Evolutionary conservation across 2,888 invertebrate species (phyloP), one percentile per base, ranked within the genome.

Genomic region (Platycheirus albimanus): DNA sequence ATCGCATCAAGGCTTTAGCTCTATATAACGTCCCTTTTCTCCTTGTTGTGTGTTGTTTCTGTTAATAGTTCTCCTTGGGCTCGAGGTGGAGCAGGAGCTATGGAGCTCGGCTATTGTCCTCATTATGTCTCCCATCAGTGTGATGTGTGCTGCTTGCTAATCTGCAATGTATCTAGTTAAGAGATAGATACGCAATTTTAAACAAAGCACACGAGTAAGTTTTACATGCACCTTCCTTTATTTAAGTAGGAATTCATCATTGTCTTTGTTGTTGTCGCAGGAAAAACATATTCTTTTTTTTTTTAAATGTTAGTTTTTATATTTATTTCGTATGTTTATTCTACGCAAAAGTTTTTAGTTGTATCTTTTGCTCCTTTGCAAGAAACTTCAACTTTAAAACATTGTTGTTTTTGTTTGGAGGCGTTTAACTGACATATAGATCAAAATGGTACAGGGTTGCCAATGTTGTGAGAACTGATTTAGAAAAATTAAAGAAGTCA

Each of bases 81-180:
- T 71, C 47, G 66, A n/a, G n/a, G n/a, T n/a, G n/a, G n/a, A n/a
- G n/a, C n/a, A n/a, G n/a, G n/a, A n/a, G n/a, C n/a, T n/a, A n/a
- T n/a, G n/a, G n/a, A 64, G 66, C 71, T 54, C 56, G 76, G 81
- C 81, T 76, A 76, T 76, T 81, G 81, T 77, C 61, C 77, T 66
- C 61, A 76, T 77, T 76, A 45, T 67, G 72, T 52, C 8, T 17
- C 63, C 61, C 47, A n/a, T n/a, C n/a, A 54, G 30, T 20, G 56
- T 7, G 43, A 61, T 61, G 28, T 61, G 58, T 61, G 28, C n/a
- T 43, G 13, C 54, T 36, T 38, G 58, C 66, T 78, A 66, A 78
- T 78, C 72, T 51, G 41, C 43, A 51, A 66, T 58, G 72, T 61
- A 78, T 72, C 66, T 51, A 28, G 51, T 43, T 43, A 66, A 66